Evolutionary conservation across 2,888 invertebrate genomes (phyloP), one percentile per base, ranked within the genome.

Genomic region (Conchocele bisecta): DNA sequence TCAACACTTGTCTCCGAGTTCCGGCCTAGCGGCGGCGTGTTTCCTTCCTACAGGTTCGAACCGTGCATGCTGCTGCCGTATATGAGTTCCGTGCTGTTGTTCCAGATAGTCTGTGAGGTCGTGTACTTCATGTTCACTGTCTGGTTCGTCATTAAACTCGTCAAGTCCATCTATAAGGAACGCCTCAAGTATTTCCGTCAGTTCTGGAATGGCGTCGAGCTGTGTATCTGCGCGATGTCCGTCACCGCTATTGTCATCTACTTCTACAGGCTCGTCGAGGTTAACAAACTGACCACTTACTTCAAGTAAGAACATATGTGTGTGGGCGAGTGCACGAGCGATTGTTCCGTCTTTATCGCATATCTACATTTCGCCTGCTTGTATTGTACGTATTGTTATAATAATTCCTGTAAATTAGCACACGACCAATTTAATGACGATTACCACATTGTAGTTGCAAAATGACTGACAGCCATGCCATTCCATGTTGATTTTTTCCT

Each of bases 71-170:
- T 91, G 6, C 73, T 91, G 20, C 88, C 87, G 5, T 88, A 89
- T 75, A 86, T 86, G 84, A 79, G 80, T 39, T 80, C 81, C 24
- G 87, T 80, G 11, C 83, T 86, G 44, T 60, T 88, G 35, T 87
- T 91, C 76, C 84, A 90, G 69, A 76, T 91, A 13, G 75, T 83
- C 17, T 88, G 88, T 51, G 89, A 91, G 61, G 66, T 86, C 2
- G 60, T 83, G 15, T 90, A 86, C 79, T 65, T 87, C 22, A 41
- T 83, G 15, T 89, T 91, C 72, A 86, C 89, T 41, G 31, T 90
- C 17, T 90, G 89, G 81, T 92, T 91, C 78, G 85, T 91, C 13
- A 53, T 90, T 29, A 85, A 85, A 33, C 91, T 91, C 67, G 24
- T 88, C 15, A 67, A 83, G 3, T 82, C 81, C n/a, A 66, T 92